phyloP scores from a whole-genome alignment of 2,888 invertebrate genomes.

The Rhingia rostrata region DNA sequence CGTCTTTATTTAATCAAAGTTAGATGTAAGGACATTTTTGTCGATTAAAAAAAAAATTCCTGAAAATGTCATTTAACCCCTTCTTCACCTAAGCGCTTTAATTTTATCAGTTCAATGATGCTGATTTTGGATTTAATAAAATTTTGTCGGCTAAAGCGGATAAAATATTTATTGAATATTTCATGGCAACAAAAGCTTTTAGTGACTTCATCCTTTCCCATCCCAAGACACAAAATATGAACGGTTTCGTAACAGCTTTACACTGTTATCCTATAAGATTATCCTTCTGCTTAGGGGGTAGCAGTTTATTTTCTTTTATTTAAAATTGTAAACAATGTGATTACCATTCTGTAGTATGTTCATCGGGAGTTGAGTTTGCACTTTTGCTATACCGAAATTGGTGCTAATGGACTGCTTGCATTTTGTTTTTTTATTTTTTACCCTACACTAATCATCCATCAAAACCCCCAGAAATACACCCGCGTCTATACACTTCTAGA shows the following conservation, averaged over 20 bases:
- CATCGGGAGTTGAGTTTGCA: slow-evolving; percentile 11
- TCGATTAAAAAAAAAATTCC: too few species aligned
- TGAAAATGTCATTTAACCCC: too few species aligned
- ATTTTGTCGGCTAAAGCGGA: slow-evolving; percentile 39
- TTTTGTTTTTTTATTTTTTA: too few species aligned
- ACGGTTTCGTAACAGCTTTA: slow-evolving; percentile 25
- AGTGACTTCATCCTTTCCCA: slow-evolving; percentile 32
- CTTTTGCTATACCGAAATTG: slow-evolving; percentile 5
- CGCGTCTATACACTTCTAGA: too few species aligned
- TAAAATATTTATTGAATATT: slow-evolving; percentile 54
- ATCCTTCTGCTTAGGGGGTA: too few species aligned
- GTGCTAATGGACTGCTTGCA: slow-evolving; percentile 47
- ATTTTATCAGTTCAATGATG: slow-evolving; percentile 18
- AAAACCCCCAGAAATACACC: neutral
- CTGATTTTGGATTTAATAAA: slow-evolving; percentile 58
- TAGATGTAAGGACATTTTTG: too few species aligned
- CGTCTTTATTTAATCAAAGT: too few species aligned
- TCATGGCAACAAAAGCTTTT: slow-evolving; percentile 51
- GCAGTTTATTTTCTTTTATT: slow-evolving; percentile 5
- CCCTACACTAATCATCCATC: slow-evolving; percentile 30
- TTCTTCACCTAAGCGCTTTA: too few species aligned
- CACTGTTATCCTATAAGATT: neutral
- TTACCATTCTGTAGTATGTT: slow-evolving; percentile 22
- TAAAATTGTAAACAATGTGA: slow-evolving; percentile 33
- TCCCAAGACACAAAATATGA: neutral